Evolutionary conservation across 2,797 vertebrate genomes (phyloP), one percentile per base, ranked within the genome.

Genomic region (Austrolebias charrua): DNA sequence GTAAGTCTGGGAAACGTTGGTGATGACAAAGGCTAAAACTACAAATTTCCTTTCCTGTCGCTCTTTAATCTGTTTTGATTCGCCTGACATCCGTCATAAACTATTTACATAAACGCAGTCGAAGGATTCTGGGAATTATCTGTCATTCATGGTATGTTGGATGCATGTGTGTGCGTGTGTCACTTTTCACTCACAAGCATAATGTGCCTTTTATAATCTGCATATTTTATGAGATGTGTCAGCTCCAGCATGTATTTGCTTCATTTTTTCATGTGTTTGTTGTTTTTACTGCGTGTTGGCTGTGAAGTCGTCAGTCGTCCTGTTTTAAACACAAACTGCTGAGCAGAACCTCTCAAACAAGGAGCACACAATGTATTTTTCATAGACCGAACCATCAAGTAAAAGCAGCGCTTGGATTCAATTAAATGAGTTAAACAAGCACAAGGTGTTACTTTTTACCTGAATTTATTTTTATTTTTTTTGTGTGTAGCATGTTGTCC

Each of bases 161-260:
- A 19, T 14, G 4, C 18, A 35, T 8, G 31, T 58, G 18, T 29
- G 1, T 44, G 20, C 56, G 52, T 28, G 46, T 68, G 60, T 60
- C 33, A n/a, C n/a, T n/a, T n/a, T n/a, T n/a, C n/a, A n/a, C n/a
- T n/a, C n/a, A 65, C 35, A 42, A 50, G 48, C 64, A 52, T 59
- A 66, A 63, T 60, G 57, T 31, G 56, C 50, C 63, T 83, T 80
- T 79, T 66, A 62, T 33, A 1, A n/a, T 12, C 15, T 85, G 50
- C 60, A 83, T 81, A 48, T 80, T 85, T 83, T 14, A 83, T 80
- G 70, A 79, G 55, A 44, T 42, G n/a, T n/a, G 79, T 55, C 68
- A 53, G 44, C 59, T 60, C 16, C 35, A 42, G 18, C 80, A 70
- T 79, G 50, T 48, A 50, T 47, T 67, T 7, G 55, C 12, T 0